Conservation (phyloP, 2,797 vertebrate species). For the Iguana delicatissima region DNA sequence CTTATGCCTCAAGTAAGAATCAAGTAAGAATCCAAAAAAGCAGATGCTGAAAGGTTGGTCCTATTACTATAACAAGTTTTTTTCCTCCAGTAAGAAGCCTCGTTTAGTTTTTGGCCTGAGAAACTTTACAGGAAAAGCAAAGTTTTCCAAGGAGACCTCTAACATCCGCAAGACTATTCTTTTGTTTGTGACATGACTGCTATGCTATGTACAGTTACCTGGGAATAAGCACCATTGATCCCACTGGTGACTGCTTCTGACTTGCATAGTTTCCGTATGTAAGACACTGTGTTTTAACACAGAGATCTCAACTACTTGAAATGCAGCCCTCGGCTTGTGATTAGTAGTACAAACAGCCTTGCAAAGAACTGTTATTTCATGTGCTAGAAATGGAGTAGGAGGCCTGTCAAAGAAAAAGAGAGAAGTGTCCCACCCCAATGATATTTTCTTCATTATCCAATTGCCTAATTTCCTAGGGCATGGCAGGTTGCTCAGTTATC, state of each 20-base stretch:
- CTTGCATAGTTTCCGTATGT: not conserved
- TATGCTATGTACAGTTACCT: not conserved
- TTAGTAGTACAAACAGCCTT: not conserved
- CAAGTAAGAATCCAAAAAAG: no score
- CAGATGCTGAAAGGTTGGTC: not conserved
- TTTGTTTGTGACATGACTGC: not conserved
- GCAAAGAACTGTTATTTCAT: not conserved
- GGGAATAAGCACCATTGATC: not conserved
- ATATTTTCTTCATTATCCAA: not conserved
- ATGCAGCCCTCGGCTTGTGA: not conserved
- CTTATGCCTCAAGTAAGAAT: no score
- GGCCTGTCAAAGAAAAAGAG: not conserved
- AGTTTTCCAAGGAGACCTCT: not conserved
- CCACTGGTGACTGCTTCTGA: not conserved
- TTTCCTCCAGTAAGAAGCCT: not conserved
- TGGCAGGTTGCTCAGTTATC: not conserved
- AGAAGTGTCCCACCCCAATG: not conserved
- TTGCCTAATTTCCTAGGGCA: no score
- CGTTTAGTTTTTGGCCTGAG: not conserved
- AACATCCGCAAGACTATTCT: not conserved
- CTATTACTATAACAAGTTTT: not conserved
- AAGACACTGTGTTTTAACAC: not conserved
- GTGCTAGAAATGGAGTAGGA: not conserved
- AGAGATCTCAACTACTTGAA: not conserved
- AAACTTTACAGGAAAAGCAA: not conserved